Percentiles rank a stretch among this genome's conserved stretches.
Conservation (phyloP, 2,113 vertebrate genomes). For the Colistium nudipinnis region DNA sequence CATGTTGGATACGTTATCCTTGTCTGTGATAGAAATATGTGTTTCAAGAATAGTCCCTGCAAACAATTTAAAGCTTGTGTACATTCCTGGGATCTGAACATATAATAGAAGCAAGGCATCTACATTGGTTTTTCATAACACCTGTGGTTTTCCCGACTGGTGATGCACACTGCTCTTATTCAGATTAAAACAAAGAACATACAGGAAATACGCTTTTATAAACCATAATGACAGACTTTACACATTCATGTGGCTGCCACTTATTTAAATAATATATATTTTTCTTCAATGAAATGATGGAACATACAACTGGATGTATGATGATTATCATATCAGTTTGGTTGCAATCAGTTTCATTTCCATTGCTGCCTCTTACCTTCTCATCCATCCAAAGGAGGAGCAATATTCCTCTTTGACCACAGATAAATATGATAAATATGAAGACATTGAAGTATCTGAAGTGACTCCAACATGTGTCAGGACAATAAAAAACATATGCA, state of each 20-base stretch:
- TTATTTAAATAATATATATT: conserved; percentile 3
- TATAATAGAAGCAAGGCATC: neutral
- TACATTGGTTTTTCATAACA: neutral
- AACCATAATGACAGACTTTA: neutral
- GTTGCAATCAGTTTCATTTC: neutral
- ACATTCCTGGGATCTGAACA: neutral
- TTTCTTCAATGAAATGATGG: neutral
- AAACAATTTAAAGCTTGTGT: neutral
- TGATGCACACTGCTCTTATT: neutral
- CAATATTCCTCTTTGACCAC: neutral
- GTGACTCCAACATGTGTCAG: neutral
- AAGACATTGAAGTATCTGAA: conserved; percentile 1
- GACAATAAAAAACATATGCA: no score
- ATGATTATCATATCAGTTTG: neutral
- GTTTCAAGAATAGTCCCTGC: neutral
- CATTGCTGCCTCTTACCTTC: neutral
- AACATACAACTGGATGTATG: neutral
- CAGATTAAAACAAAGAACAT: no score
- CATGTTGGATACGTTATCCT: neutral
- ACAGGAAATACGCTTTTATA: no score
- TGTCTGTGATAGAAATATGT: neutral
- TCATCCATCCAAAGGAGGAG: neutral
- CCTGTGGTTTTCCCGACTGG: neutral
- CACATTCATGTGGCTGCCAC: neutral
- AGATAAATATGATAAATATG: neutral